phyloP scores from a whole-genome alignment of 2,888 invertebrate genomes.

The Mesorhabditis belari region DNA sequence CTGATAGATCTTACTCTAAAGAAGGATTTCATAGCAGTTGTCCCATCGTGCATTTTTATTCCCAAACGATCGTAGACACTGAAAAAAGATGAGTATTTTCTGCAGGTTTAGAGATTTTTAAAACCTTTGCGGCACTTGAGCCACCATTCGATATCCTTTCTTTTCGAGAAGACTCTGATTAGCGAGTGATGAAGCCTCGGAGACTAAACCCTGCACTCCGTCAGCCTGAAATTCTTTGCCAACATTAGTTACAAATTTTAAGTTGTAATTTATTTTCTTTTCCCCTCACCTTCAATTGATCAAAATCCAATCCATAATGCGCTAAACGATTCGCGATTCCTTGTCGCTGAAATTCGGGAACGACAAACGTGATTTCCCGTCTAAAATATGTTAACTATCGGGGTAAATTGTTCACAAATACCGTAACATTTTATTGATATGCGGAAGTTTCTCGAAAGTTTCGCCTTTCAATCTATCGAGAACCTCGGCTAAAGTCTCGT shows the following conservation, averaged over 20 bases:
- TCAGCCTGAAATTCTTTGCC: no score
- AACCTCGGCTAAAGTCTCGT: not conserved
- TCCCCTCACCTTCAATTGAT: not conserved
- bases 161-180: not conserved
- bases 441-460: not conserved
- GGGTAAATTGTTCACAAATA: not conserved
- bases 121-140: not conserved
- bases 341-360: not conserved
- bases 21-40: not conserved
- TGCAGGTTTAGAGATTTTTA: no score
- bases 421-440: not conserved
- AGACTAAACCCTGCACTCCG: not conserved
- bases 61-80: not conserved
- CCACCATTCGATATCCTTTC: not conserved
- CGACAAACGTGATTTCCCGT: not conserved
- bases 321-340: not conserved
- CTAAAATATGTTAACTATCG: not conserved
- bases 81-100: no score
- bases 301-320: not conserved
- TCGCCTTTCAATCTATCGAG: not conserved
- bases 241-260: no score
- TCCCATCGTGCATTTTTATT: not conserved
- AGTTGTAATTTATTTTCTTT: no score
- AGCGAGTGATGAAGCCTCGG: not conserved
- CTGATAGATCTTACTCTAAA: no score